phyloP scores from a whole-genome alignment of 2,797 vertebrate species.

The Ibycter americanus region DNA sequence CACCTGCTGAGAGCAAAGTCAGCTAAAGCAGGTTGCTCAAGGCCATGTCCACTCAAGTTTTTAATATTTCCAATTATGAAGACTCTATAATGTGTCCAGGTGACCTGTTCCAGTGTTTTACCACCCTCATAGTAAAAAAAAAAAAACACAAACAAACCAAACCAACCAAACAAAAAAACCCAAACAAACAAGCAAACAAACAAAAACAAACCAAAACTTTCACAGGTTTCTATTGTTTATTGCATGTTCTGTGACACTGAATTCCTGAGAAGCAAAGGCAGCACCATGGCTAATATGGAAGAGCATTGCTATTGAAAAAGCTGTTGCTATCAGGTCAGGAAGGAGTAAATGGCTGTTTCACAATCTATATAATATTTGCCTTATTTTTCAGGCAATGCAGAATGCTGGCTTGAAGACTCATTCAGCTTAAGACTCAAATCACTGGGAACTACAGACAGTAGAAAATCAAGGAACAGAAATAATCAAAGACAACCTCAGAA shows the following conservation, averaged over 20 bases:
- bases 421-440: not conserved
- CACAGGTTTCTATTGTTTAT: not conserved
- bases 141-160: too few species aligned
- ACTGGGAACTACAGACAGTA: not conserved
- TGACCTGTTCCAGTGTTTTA: not conserved
- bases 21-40: not conserved
- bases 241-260: not conserved
- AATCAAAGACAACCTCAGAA: not conserved
- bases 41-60: not conserved
- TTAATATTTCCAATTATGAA: not conserved
- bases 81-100: rapidly evolving
- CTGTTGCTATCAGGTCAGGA: not conserved
- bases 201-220: not conserved
- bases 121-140: not conserved
- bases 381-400: not conserved
- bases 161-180: too few species aligned
- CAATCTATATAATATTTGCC: not conserved
- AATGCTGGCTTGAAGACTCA: not conserved
- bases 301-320: not conserved
- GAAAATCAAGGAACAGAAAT: not conserved
- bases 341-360: not conserved
- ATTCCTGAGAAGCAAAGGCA: not conserved
- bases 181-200: not conserved
- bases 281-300: not conserved
- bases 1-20: not conserved